Percentiles rank a stretch among this genome's conserved stretches.
Evolutionary conservation across 2,888 invertebrate genomes (phyloP).

Genomic region (Helicoverpa assulta): DNA sequence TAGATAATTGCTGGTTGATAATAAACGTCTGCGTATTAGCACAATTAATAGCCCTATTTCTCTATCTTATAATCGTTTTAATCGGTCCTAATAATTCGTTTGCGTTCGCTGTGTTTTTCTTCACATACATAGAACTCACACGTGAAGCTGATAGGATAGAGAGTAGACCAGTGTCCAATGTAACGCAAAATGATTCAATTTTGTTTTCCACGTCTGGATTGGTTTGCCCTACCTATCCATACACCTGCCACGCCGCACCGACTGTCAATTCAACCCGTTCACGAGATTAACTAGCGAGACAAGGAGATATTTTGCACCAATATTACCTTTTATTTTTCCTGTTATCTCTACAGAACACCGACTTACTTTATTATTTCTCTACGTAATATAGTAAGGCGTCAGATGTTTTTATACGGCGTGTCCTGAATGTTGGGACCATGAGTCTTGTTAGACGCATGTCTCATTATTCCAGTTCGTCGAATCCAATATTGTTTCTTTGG

Average conservation of each 20-base stretch:
- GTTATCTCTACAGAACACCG: constrained; percentile 26
- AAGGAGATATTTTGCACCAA: constrained; percentile 38
- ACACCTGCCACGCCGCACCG: constrained; percentile 17
- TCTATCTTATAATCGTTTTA: constrained; percentile 29
- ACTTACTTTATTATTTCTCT: constrained; percentile 50
- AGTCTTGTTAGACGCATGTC: constrained; percentile 64
- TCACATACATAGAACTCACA: constrained; percentile 21
- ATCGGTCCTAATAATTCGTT: constrained; percentile 32
- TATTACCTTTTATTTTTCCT: constrained; percentile 50
- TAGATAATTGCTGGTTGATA: constrained; percentile 11
- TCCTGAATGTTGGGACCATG: constrained; percentile 54
- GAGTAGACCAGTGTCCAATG: constrained; percentile 6
- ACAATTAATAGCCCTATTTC: constrained; percentile 30
- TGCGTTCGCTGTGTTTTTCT: neutral
- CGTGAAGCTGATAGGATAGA: constrained; percentile 3
- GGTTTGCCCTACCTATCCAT: constrained; percentile 12
- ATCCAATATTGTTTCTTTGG: constrained; percentile 73
- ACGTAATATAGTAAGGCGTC: constrained; percentile 45
- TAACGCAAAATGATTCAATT: constrained; percentile 28
- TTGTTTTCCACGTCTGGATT: constrained; percentile 17
- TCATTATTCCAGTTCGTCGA: constrained; percentile 71
- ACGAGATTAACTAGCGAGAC: constrained; percentile 34
- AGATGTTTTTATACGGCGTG: constrained; percentile 47
- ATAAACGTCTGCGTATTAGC: constrained; percentile 6
- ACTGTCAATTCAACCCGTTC: constrained; percentile 37